Percentiles rank a stretch among this genome's conserved stretches.
Evolutionary conservation across 2,888 invertebrate species (phyloP).

Genomic region (Drosophila limbata): DNA sequence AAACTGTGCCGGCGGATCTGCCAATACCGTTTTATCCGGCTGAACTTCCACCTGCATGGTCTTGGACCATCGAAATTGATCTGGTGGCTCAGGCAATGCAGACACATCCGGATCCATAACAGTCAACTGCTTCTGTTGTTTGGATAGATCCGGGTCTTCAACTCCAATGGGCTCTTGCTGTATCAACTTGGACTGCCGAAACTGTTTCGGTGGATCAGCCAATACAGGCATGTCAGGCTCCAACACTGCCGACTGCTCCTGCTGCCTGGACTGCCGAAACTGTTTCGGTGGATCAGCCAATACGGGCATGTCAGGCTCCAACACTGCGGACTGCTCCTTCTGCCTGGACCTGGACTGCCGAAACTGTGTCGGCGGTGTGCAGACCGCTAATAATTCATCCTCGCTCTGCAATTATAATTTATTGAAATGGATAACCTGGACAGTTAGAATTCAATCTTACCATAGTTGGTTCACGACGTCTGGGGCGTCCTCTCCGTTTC

Average conservation of each 20-base stretch:
- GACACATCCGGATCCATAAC: neutral
- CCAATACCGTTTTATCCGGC: neutral
- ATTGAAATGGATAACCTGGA: neutral
- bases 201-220: neutral
- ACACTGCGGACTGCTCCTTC: neutral
- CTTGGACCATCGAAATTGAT: neutral
- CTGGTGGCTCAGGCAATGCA: neutral
- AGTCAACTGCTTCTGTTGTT: neutral
- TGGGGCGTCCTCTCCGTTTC: neutral
- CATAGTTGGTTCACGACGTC: constrained; percentile 7
- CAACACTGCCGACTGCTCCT: neutral
- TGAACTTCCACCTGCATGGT: neutral
- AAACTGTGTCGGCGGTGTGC: constrained; percentile 39
- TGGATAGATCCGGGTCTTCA: neutral
- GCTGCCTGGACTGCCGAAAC: constrained; percentile 25
- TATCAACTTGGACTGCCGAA: neutral
- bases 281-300: constrained; percentile 28
- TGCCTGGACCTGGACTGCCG: constrained; percentile 21
- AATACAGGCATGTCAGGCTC: neutral
- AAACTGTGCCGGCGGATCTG: neutral
- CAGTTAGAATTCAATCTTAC: constrained; percentile 11
- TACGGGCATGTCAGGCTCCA: neutral
- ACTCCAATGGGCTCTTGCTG: neutral
- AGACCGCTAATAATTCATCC: constrained; percentile 28
- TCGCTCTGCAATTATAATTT: constrained; percentile 22